These are phyloP conservation scores for Grammomys surdaster DNA, from an alignment of 2,113 vertebrate species.

Conservation along the genomic window DNA sequence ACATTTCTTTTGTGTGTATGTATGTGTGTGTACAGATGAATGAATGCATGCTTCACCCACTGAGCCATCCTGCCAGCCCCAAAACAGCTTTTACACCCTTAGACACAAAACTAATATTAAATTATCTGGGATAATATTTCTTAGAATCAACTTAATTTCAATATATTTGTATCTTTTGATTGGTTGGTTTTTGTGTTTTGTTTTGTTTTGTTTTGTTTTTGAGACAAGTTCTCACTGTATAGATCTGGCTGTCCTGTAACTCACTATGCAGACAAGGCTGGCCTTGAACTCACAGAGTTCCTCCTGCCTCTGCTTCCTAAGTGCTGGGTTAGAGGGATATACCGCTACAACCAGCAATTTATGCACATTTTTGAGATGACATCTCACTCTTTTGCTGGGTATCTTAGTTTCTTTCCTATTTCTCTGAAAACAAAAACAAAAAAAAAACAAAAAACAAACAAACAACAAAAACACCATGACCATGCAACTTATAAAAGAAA, in stretches of 20 bases:
- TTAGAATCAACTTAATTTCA: slow-evolving; percentile 33
- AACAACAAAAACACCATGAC: neutral
- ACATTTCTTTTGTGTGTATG: neutral
- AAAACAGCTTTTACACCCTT: neutral
- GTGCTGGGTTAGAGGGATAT: neutral
- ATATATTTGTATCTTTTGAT: neutral
- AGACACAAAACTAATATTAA: neutral
- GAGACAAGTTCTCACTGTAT: neutral
- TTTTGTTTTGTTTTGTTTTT: neutral
- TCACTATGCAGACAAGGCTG: neutral
- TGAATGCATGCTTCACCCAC: neutral
- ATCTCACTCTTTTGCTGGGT: neutral
- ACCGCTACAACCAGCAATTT: too few species aligned
- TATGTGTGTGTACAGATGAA: neutral
- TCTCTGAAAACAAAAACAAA: neutral
- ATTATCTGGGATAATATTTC: neutral
- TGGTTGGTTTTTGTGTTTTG: too few species aligned
- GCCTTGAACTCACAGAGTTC: neutral
- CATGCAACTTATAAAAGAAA: neutral
- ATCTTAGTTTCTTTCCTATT: neutral
- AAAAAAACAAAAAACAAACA: too few species aligned
- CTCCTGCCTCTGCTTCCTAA: neutral
- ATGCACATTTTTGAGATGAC: neutral
- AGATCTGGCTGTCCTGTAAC: neutral
- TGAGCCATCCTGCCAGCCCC: neutral